Evolutionary conservation across 1,140 invertebrate genomes (phyloP).

Genomic region (Amyelois transitella): DNA sequence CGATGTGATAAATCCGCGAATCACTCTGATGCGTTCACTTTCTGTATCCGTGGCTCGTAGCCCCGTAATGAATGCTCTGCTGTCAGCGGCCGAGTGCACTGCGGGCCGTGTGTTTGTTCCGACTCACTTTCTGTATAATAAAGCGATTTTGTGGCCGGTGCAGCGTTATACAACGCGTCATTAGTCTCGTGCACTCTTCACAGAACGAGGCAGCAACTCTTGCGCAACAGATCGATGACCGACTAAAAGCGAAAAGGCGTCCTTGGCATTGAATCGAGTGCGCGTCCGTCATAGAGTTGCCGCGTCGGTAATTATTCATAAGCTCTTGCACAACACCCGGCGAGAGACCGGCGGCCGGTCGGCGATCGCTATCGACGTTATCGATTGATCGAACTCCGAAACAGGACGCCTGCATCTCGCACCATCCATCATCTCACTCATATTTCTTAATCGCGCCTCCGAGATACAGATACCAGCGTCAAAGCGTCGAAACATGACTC

Average conservation of each 20-base stretch:
- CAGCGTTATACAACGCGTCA: conserved; percentile 23
- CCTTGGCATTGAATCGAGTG: conserved; percentile 40
- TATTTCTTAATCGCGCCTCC: conserved; percentile 29
- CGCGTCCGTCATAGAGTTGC: conserved; percentile 22
- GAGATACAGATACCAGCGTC: conserved; percentile 8
- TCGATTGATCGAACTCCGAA: conserved; percentile 24
- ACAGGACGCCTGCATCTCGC: conserved; percentile 18
- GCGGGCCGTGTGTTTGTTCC: conserved; percentile 20
- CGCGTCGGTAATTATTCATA: conserved; percentile 30
- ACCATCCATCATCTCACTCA: conserved; percentile 28
- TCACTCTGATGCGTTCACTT: conserved; percentile 20
- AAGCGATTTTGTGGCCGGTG: conserved; percentile 29
- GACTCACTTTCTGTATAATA: conserved; percentile 36
- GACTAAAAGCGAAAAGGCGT: conserved; percentile 42
- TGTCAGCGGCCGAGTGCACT: conserved; percentile 1
- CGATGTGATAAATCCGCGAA: conserved; percentile 18
- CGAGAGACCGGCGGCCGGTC: conserved; percentile 8
- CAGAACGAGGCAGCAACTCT: conserved; percentile 9
- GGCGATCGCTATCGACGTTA: conserved; percentile 24
- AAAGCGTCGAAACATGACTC: conserved; percentile 19
- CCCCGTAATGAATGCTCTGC: conserved; percentile 14
- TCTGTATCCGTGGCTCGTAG: conserved; percentile 6
- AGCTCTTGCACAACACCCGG: conserved; percentile 25
- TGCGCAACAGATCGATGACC: conserved; percentile 31
- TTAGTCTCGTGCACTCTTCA: conserved; percentile 24